Evolutionary conservation across 2,888 invertebrate genomes (phyloP), one percentile per base, ranked within the genome.

Genomic region (Aproaerema taeniolella): DNA sequence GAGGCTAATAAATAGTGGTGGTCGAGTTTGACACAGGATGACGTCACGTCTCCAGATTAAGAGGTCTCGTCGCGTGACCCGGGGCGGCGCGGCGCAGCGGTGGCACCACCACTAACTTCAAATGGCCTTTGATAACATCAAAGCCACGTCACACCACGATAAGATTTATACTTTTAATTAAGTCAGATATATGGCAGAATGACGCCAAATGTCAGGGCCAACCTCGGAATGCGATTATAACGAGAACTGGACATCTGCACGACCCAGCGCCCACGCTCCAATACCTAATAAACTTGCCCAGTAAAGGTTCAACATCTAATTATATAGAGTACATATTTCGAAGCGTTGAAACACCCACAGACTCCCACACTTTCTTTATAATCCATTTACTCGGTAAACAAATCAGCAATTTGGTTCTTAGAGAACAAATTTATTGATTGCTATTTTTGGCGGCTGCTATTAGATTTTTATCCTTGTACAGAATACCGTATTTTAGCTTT

Each of bases 11-110:
- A n/a, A n/a, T n/a, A n/a, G n/a, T n/a, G n/a, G n/a, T n/a, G n/a
- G n/a, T n/a, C n/a, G n/a, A n/a, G n/a, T n/a, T n/a, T n/a, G n/a
- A n/a, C n/a, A n/a, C n/a, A n/a, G n/a, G n/a, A n/a, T 61, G 61
- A 64, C 63, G 62, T 66, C 61, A 59, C 26, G 13, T 40, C 24
- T 36, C 46, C 46, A 45, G 41, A 45, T 39, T 28, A 39, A 44
- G 46, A 45, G 46, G 41, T 50, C 45, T 41, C 45, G 45, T 62
- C 53, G 61, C 64, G 58, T 61, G 60, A 57, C 55, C 42, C 34
- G 38, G 41, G 46, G 44, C 31, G 33, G 16, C 30, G 10, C 10
- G 16, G 20, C 26, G 31, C 16, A 11, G 5, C 29, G 14, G 7
- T 12, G 24, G 26, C 32, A 36, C 15, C 35, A 36, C n/a, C 24